Conservation (phyloP, 1,140 invertebrate species). For the Leguminivora glycinivorella region DNA sequence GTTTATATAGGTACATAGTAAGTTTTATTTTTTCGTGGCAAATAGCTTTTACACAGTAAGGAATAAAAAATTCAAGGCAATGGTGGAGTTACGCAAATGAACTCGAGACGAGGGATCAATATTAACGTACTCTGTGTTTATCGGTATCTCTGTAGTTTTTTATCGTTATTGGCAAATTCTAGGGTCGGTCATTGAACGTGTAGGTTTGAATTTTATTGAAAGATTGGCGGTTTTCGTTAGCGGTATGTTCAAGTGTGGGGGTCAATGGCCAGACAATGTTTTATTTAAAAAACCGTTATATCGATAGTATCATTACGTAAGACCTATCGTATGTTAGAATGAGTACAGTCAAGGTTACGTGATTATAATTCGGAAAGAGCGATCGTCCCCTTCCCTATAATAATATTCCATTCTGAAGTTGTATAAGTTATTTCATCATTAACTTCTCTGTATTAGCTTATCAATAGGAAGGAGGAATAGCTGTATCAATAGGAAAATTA, state of each 20-base stretch:
- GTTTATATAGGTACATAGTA: background rate
- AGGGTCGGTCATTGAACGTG: background rate
- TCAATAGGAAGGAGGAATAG: no score
- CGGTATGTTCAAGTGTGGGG: background rate
- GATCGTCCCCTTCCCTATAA: no score
- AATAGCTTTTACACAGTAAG: background rate
- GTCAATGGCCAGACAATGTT: background rate
- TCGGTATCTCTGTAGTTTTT: background rate
- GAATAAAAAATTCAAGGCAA: conserved; percentile 15
- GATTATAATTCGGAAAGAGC: no score
- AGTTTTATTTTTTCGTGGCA: conserved; percentile 9
- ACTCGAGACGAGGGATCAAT: background rate
- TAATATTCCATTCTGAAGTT: background rate
- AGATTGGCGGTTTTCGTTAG: background rate
- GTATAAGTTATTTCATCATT: background rate
- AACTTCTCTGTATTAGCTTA: background rate
- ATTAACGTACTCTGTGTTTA: background rate
- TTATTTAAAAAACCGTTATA: background rate
- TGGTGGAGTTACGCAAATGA: background rate
- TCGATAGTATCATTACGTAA: background rate
- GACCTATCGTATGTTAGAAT: background rate
- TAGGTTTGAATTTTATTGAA: background rate
- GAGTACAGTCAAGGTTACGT: no score
- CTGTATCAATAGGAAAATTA: background rate
- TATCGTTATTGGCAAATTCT: background rate